Percentiles rank a stretch among this genome's conserved stretches.
These are phyloP conservation scores for Pteromalus puparum DNA, from an alignment of 1,140 invertebrate species.

Conservation along the genomic window DNA sequence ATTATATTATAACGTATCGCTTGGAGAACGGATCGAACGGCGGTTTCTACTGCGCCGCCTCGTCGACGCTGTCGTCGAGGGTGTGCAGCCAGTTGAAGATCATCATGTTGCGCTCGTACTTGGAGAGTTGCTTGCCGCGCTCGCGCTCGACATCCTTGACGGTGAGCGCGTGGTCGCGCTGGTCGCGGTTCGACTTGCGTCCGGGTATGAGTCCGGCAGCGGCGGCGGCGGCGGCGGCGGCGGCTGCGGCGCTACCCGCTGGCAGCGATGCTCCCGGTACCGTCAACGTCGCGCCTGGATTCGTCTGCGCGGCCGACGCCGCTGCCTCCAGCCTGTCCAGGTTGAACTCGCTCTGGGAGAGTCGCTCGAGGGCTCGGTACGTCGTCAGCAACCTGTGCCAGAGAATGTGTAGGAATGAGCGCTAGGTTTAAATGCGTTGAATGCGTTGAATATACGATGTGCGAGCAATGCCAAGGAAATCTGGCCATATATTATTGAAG, in stretches of 20 bases:
- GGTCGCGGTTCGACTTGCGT: slow-evolving; percentile 69
- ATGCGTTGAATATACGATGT: too few species aligned
- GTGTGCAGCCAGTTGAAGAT: slow-evolving; percentile 94
- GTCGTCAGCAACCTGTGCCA: slow-evolving; percentile 82
- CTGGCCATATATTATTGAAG: too few species aligned
- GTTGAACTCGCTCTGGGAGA: slow-evolving; percentile 90
- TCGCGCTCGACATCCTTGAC: slow-evolving; percentile 88
- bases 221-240: slow-evolving; percentile 37
- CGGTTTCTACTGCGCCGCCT: slow-evolving; percentile 18
- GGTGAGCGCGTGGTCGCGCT: slow-evolving; percentile 81
- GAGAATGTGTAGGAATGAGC: too few species aligned
- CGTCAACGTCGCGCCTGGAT: slow-evolving; percentile 73
- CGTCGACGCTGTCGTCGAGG: slow-evolving; percentile 80
- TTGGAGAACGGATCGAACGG: not conserved
- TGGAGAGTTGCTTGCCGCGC: slow-evolving; percentile 87
- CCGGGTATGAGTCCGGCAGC: slow-evolving; percentile 52
- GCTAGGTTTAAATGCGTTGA: too few species aligned
- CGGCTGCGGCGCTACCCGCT: slow-evolving; percentile 46
- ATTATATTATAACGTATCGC: too few species aligned
- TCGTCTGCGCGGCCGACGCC: slow-evolving; percentile 72
- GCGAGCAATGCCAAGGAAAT: too few species aligned
- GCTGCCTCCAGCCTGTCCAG: slow-evolving; percentile 83
- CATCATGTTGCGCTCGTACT: slow-evolving; percentile 94
- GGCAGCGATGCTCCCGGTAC: slow-evolving; percentile 74
- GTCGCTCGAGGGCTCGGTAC: slow-evolving; percentile 86